Evolutionary conservation across 2,888 invertebrate species (phyloP), one percentile per base, ranked within the genome.

Genomic region (Heliconius ismenius): DNA sequence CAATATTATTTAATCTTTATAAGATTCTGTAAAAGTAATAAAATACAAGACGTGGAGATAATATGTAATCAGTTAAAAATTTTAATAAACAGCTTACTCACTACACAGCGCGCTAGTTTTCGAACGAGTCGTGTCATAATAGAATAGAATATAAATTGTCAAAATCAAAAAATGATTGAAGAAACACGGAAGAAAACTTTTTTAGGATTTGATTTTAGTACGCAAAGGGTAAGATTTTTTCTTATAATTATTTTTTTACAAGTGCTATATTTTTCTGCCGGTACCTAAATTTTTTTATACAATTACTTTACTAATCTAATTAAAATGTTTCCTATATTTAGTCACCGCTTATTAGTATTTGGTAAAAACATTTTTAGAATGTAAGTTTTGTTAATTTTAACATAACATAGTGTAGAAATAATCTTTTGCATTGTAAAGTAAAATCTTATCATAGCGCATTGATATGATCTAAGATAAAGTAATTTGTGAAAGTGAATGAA

Each of bases 201-300:
- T 94, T 95, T 98, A 85, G 98, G 98, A 78, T 95, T 98, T 84
- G 98, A 98, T 95, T 95, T 98, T 87, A 98, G 98, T 89, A 98
- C 98, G 28, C 98, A 98, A 92, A 97, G 97, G 96, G 98, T 97
- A 92, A 90, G 93, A 88, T 74, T 87, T 36, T 39, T 64, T 28
- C 77, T 65, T 60, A 58, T 73, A 74, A 65, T 32, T 24, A 64
- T 75, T 74, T 49, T 26, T 43, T 39, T 18, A 39, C 15, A 1
- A 70, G 15, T 4, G 9, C 10, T 13, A 18, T 54, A n/a, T 7
- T 9, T 24, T 15, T 32, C n/a, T n/a, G 58, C 67, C 18, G n/a
- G 36, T 65, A 36, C 15, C 2, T 21, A 49, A 3, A 49, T 49
- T 70, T 58, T 54, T 32, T 70, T n/a, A 11, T n/a, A 13, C 32